Evolutionary conservation across 2,888 invertebrate genomes (phyloP), one percentile per base, ranked within the genome.

Genomic region (Ochlodes sylvanus): DNA sequence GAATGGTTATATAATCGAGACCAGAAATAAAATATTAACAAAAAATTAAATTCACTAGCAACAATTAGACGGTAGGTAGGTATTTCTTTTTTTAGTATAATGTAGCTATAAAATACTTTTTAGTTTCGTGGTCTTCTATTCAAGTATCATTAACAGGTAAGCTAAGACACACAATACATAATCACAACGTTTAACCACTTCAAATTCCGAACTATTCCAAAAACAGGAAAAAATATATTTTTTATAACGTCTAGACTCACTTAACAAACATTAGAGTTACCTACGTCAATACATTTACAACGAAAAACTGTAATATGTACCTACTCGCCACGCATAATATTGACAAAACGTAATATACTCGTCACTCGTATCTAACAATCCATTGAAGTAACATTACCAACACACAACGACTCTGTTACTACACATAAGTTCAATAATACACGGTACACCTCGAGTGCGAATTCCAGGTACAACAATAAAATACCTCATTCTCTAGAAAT

Each of bases 401-500:
- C 50, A 50, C 42, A 41, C 42, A 41, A 54, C 47, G 32, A 47
- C 38, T 27, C 47, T 6, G 58, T 57, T 63, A 63, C 64, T 67
- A 67, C 66, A 69, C 70, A 63, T 62, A 69, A 68, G 63, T 70
- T 69, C 63, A 69, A 72, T 73, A 70, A 70, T 66, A 68, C 74
- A 70, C 73, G 70, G 69, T 66, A 68, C 74, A 70, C 73, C 57
- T 70, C 70, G 69, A 68, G 64, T 69, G 73, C 76, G 76, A 79
- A 78, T 80, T 77, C 79, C 77, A 74, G 70, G 76, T 75, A 76
- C 73, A 67, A 77, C 75, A 77, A 79, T 77, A 77, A 80, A 81
- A 77, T 77, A 73, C 72, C 75, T 78, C 78, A 78, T 79, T 80
- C 79, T 78, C 81, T 70, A 75, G 76, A 79, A 76, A 78, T 78